Percentiles rank a stretch among this genome's conserved stretches.
These are phyloP conservation scores for Ormyrus nitidulus DNA, from an alignment of 2,888 invertebrate species.

Conservation along the genomic window DNA sequence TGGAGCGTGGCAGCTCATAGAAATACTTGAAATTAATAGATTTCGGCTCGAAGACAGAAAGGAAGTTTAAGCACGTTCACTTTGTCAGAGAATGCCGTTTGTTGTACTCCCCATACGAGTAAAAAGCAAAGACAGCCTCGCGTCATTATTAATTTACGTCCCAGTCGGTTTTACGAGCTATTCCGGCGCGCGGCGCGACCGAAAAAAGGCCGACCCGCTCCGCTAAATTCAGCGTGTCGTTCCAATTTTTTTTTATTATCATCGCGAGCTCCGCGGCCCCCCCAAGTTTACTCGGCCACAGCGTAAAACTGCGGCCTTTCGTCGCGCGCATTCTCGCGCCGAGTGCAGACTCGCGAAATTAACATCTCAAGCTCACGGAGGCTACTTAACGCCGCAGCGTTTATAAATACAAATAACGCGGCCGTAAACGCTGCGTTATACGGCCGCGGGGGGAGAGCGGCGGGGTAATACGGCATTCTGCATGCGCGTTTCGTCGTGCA, in stretches of 20 bases:
- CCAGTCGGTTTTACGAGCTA: conserved; percentile 27
- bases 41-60: conserved; percentile 8
- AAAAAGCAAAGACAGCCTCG: conserved; percentile 12
- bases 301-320: too few relatives aligned
- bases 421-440: too few relatives aligned
- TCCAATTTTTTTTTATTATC: background rate
- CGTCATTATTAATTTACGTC: conserved; percentile 39
- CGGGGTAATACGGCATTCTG: too few relatives aligned
- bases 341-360: too few relatives aligned
- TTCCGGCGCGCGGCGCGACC: background rate
- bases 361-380: too few relatives aligned
- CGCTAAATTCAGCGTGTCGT: conserved; percentile 8
- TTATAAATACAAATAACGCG: too few relatives aligned
- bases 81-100: conserved; percentile 7
- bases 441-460: too few relatives aligned
- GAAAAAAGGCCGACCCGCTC: conserved; percentile 1
- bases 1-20: too few relatives aligned
- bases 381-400: too few relatives aligned
- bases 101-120: background rate
- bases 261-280: background rate
- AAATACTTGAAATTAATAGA: background rate
- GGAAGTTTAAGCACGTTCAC: conserved; percentile 19
- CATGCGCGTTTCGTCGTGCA: too few relatives aligned
- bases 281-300: too few relatives aligned
- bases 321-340: too few relatives aligned